A percentile compares a stretch with the other conserved stretches of the same genome.
These are phyloP conservation scores for Amiota minor DNA, from an alignment of 2,888 invertebrate species.

Conservation along the genomic window DNA sequence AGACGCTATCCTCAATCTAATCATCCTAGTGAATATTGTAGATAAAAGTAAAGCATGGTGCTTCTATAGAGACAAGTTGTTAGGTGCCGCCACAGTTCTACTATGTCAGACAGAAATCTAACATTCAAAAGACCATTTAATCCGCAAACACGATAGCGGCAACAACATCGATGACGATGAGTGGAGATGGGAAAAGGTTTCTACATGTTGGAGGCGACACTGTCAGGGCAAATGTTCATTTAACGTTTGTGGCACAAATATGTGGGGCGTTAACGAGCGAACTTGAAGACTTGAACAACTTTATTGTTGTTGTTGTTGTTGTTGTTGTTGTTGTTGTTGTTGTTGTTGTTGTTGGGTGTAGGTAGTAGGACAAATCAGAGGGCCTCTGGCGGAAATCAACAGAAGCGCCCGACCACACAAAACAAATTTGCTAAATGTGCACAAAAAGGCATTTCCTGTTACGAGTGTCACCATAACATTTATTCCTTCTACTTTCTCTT, in stretches of 20 bases:
- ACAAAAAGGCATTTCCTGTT: constrained; percentile 16
- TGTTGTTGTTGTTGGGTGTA: neutral
- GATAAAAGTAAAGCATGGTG: neutral
- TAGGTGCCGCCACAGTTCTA: constrained; percentile 1
- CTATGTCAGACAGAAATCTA: constrained; percentile 24
- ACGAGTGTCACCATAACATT: constrained; percentile 16
- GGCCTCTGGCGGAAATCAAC: constrained; percentile 17
- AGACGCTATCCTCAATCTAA: neutral
- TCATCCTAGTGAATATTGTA: too few relatives aligned
- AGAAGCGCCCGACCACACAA: constrained; percentile 6
- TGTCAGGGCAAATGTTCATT: constrained; percentile 2
- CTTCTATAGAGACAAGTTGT: neutral
- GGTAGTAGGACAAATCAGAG: neutral
- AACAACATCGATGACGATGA: neutral
- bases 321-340: neutral
- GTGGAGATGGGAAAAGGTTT: neutral
- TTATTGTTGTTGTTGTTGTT: neutral
- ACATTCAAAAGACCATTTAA: constrained; percentile 30
- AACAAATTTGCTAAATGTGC: constrained; percentile 23
- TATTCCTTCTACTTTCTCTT: neutral
- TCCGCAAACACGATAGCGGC: constrained; percentile 16
- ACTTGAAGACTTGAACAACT: neutral
- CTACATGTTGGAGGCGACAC: neutral
- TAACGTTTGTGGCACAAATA: neutral
- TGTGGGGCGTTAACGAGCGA: constrained; percentile 8